Conservation (phyloP, 2,888 invertebrate species). For the Tetheella fluctuosa region DNA sequence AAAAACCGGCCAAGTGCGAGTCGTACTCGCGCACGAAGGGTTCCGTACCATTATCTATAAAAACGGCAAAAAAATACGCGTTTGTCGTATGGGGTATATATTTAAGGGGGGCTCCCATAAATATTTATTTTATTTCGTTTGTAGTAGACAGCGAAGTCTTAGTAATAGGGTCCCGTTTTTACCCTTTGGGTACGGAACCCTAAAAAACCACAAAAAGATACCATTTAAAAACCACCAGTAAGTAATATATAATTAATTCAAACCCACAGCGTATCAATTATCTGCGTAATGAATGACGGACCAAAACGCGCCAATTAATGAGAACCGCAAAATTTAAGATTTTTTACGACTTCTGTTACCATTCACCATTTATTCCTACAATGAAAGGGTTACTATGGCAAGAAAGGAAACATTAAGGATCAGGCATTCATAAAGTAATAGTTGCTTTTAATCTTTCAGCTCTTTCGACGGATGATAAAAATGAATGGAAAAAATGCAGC, state of each 20-base stretch:
- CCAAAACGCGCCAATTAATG: constrained; percentile 44
- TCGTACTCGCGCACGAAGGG: too few relatives aligned
- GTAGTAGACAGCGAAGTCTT: too few relatives aligned
- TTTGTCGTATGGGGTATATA: too few relatives aligned
- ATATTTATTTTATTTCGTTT: too few relatives aligned
- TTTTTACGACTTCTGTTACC: constrained; percentile 32
- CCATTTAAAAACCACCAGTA: constrained; percentile 15
- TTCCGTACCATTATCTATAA: too few relatives aligned
- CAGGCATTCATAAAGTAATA: constrained; percentile 55
- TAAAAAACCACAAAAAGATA: constrained; percentile 4
- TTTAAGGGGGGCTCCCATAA: too few relatives aligned
- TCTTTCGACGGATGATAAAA: constrained; percentile 11
- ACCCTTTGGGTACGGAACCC: too few relatives aligned
- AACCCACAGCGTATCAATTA: constrained; percentile 42
- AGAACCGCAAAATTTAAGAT: constrained; percentile 46
- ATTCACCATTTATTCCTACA: constrained; percentile 46
- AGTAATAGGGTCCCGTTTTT: too few relatives aligned
- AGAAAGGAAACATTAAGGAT: constrained; percentile 58
- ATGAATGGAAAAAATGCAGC: background rate
- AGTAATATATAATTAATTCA: constrained; percentile 21
- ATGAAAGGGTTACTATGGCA: constrained; percentile 53
- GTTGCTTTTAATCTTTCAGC: constrained; percentile 43
- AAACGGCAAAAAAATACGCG: too few relatives aligned
- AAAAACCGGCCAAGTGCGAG: too few relatives aligned
- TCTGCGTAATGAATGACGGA: constrained; percentile 42